phyloP scores from a whole-genome alignment of 2,888 invertebrate genomes.

The Lasioglossum leucozonium region DNA sequence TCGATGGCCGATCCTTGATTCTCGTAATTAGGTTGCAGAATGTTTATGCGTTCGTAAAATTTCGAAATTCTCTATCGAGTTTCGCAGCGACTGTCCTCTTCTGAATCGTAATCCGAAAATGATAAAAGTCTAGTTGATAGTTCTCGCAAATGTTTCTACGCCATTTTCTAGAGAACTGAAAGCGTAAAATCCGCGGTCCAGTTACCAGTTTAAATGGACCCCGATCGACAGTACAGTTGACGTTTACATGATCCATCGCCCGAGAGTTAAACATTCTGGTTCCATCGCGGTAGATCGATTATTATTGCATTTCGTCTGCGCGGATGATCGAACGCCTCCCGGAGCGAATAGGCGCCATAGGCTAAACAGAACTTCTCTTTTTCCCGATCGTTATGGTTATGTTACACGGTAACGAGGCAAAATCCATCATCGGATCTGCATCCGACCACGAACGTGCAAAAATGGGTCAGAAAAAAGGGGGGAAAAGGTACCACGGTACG shows the following conservation, averaged over 20 bases:
- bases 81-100: too few species aligned
- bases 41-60: neutral
- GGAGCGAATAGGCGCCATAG: neutral
- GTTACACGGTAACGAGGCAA: slow-evolving; percentile 44
- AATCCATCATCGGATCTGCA: neutral
- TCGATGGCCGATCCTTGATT: neutral
- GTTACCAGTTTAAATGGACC: neutral
- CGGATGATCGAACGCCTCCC: neutral
- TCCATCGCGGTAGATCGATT: neutral
- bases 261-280: neutral
- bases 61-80: neutral
- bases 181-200: too few species aligned
- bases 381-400: slow-evolving; percentile 25
- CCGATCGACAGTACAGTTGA: neutral
- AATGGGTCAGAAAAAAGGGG: neutral
- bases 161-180: too few species aligned
- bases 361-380: slow-evolving; percentile 22
- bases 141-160: neutral
- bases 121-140: too few species aligned
- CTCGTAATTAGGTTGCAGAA: too few species aligned
- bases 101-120: neutral
- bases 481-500: slow-evolving; percentile 33
- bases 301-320: neutral
- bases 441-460: neutral
- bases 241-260: neutral